Percentiles rank a stretch among this genome's conserved stretches.
Evolutionary conservation across 2,888 invertebrate species (phyloP).

Genomic region (Erebia aethiops): DNA sequence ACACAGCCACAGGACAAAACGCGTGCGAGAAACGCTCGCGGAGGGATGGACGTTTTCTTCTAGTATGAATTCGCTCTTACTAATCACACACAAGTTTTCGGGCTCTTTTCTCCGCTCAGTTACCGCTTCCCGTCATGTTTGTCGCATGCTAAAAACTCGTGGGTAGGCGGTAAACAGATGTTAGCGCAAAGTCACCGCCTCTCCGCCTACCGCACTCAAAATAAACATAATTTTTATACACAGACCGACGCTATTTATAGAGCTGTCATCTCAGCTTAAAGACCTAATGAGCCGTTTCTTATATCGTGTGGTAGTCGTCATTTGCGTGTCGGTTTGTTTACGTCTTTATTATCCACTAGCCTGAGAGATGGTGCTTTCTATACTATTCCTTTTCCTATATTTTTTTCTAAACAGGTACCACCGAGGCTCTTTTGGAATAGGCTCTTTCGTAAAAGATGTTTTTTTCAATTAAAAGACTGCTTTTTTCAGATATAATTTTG

Average conservation of each 20-base stretch:
- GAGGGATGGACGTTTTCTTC: too few relatives aligned
- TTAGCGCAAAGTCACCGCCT: constrained; percentile 19
- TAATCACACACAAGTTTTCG: too few relatives aligned
- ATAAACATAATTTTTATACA: constrained; percentile 57
- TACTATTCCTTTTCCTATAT: too few relatives aligned
- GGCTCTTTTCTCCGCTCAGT: too few relatives aligned
- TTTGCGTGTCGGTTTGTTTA: constrained; percentile 69
- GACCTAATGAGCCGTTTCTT: constrained; percentile 79
- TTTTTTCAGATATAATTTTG: too few relatives aligned
- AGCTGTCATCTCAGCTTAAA: constrained; percentile 78
- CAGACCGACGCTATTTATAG: constrained; percentile 70
- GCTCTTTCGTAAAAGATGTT: too few relatives aligned
- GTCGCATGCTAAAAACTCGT: neutral
- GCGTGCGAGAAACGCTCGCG: too few relatives aligned
- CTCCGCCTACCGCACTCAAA: constrained; percentile 32
- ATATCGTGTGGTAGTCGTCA: constrained; percentile 72
- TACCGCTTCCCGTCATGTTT: neutral
- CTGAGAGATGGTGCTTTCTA: constrained; percentile 41
- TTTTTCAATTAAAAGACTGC: too few relatives aligned
- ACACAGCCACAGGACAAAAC: too few relatives aligned
- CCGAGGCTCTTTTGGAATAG: too few relatives aligned
- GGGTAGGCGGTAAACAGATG: constrained; percentile 16
- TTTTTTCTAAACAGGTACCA: too few relatives aligned
- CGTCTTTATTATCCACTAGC: constrained; percentile 62
- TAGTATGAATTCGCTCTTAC: too few relatives aligned